Evolutionary conservation across 53 echinoderm and acorn worm genomes (phyloP).

Genomic region (Zoroaster sp.): DNA sequence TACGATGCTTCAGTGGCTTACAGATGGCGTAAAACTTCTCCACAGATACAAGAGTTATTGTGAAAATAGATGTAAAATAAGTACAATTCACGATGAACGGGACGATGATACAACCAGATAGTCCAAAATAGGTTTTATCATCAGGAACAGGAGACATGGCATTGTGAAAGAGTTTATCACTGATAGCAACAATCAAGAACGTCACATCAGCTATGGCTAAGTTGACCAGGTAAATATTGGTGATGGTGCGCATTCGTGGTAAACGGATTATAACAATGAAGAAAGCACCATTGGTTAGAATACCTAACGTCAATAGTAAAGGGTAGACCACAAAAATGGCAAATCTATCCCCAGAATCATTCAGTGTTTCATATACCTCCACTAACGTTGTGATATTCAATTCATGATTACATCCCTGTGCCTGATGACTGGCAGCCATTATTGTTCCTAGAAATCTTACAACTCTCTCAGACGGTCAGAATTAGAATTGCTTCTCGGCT

Average conservation of each 20-base stretch:
- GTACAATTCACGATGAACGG: slow-evolving; percentile 57
- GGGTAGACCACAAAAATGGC: slow-evolving; percentile 70
- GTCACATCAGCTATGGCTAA: slow-evolving; percentile 76
- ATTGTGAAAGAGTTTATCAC: slow-evolving; percentile 67
- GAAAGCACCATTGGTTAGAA: slow-evolving; percentile 68
- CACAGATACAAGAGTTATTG: slow-evolving; percentile 71
- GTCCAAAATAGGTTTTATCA: slow-evolving; percentile 65
- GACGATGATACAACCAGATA: slow-evolving; percentile 64
- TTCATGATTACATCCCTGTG: background rate
- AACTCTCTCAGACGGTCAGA: no score
- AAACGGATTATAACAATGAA: slow-evolving; percentile 67
- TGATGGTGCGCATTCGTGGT: slow-evolving; percentile 76
- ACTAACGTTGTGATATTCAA: background rate
- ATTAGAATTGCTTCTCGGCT: no score
- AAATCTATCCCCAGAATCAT: background rate
- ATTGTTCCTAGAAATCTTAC: no score
- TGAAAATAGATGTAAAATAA: slow-evolving; percentile 76
- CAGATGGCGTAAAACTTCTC: slow-evolving; percentile 88
- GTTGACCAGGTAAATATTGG: slow-evolving; percentile 81
- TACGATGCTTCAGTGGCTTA: slow-evolving; percentile 61
- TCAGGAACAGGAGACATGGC: slow-evolving; percentile 39
- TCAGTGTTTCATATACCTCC: background rate
- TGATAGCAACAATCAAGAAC: slow-evolving; percentile 64
- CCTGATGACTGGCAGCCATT: background rate
- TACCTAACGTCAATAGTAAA: slow-evolving; percentile 64